A percentile compares a stretch with the other conserved stretches of the same genome.
Conservation (phyloP, 2,113 vertebrate species). For the Delphinapterus leucas region DNA sequence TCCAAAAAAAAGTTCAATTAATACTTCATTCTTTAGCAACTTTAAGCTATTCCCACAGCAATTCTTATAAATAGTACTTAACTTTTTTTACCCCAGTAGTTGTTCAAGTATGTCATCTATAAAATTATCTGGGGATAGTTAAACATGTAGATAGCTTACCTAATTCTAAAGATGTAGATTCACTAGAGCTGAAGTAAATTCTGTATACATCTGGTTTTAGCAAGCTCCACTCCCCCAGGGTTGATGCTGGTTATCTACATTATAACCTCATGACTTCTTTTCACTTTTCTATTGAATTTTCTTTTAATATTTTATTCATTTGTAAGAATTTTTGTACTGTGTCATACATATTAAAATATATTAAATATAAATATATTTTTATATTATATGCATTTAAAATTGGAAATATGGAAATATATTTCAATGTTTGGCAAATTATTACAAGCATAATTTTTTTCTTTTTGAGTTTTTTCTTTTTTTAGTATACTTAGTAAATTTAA, state of each 20-base stretch:
- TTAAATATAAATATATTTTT: not conserved
- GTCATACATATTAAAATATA: not conserved
- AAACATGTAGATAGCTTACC: not conserved
- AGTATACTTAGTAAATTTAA: not conserved
- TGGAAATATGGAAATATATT: not conserved
- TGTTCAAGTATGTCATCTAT: not conserved
- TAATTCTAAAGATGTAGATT: not conserved
- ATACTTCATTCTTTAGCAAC: not conserved
- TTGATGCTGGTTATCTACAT: not conserved
- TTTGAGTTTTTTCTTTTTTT: not conserved
- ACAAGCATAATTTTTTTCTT: not conserved
- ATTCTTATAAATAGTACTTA: not conserved
- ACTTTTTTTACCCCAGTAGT: not conserved
- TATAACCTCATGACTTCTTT: not conserved
- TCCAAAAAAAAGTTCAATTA: not conserved
- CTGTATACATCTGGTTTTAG: not conserved
- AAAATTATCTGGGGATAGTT: not conserved
- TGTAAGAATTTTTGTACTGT: not conserved
- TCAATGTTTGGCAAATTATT: not conserved
- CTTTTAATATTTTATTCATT: no score
- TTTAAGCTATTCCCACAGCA: not conserved
- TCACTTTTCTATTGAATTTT: not conserved
- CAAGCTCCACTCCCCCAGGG: accelerated
- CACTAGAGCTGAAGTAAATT: not conserved
- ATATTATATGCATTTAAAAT: not conserved